Percentiles rank a stretch among this genome's conserved stretches.
These are phyloP conservation scores for Agrotis ipsilon DNA, from an alignment of 2,888 invertebrate species.

Conservation along the genomic window DNA sequence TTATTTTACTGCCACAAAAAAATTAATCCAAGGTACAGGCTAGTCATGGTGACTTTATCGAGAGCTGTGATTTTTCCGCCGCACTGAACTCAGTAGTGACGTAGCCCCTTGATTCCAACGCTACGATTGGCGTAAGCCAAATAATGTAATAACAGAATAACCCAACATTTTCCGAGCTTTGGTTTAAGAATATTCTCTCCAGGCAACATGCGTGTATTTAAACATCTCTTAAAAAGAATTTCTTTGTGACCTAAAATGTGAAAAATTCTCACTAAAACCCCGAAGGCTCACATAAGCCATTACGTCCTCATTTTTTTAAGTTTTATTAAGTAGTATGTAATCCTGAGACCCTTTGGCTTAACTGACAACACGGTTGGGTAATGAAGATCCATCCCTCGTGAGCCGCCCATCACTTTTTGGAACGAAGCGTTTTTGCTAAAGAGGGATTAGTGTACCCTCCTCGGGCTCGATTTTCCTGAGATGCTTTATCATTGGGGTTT, in stretches of 20 bases:
- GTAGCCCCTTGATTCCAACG: constrained; percentile 47
- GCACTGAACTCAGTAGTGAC: constrained; percentile 50
- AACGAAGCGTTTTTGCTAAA: constrained; percentile 91
- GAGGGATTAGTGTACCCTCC: constrained; percentile 91
- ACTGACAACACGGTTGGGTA: constrained; percentile 89
- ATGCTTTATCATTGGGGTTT: constrained; percentile 91
- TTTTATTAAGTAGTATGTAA: constrained; percentile 86
- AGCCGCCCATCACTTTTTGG: constrained; percentile 91
- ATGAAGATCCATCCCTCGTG: constrained; percentile 89
- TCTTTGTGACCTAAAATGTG: constrained; percentile 29
- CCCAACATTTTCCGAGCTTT: constrained; percentile 44
- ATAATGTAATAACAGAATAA: constrained; percentile 45
- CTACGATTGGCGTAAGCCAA: constrained; percentile 36
- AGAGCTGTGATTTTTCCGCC: constrained; percentile 53
- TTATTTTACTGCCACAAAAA: constrained; percentile 45
- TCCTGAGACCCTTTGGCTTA: constrained; percentile 87
- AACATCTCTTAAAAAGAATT: constrained; percentile 37
- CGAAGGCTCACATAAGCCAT: constrained; percentile 49
- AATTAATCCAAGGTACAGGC: constrained; percentile 24
- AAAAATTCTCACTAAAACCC: constrained; percentile 54
- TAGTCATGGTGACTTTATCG: constrained; percentile 63
- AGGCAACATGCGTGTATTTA: constrained; percentile 49
- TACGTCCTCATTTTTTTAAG: constrained; percentile 76
- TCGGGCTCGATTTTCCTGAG: constrained; percentile 88
- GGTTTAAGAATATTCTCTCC: constrained; percentile 46